These are phyloP conservation scores for Orientallactaga bullata DNA, from an alignment of 2,113 vertebrate species.

Conservation along the genomic window DNA sequence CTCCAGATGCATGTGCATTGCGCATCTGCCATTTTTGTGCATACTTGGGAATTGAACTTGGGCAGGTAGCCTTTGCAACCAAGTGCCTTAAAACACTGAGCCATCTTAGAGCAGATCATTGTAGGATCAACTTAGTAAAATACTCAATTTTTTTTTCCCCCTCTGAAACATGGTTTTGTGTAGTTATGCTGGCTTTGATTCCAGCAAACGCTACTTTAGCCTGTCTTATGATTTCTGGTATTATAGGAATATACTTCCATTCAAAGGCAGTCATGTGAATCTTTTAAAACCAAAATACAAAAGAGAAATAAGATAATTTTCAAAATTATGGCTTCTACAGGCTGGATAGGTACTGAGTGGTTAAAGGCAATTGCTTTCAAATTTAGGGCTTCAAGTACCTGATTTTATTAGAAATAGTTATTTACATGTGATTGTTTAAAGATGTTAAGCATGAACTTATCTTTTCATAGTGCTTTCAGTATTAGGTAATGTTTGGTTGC, in stretches of 20 bases:
- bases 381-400: background rate
- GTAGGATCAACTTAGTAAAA: too few relatives aligned
- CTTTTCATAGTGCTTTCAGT: background rate
- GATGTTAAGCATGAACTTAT: background rate
- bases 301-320: background rate
- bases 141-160: too few relatives aligned
- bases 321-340: background rate
- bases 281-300: background rate
- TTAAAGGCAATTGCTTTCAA: background rate
- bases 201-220: too few relatives aligned
- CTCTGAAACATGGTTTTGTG: too few relatives aligned
- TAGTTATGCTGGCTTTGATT: background rate
- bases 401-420: constrained; percentile 5
- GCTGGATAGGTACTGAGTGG: background rate
- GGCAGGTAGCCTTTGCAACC: too few relatives aligned
- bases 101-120: too few relatives aligned
- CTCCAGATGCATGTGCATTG: too few relatives aligned
- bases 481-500: background rate
- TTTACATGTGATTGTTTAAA: constrained; percentile 10
- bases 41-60: too few relatives aligned
- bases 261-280: background rate
- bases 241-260: background rate
- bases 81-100: too few relatives aligned
- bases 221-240: too few relatives aligned
- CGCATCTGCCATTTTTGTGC: too few relatives aligned